Conservation (phyloP, 2,888 invertebrate genomes). For the Brenthis daphne region DNA sequence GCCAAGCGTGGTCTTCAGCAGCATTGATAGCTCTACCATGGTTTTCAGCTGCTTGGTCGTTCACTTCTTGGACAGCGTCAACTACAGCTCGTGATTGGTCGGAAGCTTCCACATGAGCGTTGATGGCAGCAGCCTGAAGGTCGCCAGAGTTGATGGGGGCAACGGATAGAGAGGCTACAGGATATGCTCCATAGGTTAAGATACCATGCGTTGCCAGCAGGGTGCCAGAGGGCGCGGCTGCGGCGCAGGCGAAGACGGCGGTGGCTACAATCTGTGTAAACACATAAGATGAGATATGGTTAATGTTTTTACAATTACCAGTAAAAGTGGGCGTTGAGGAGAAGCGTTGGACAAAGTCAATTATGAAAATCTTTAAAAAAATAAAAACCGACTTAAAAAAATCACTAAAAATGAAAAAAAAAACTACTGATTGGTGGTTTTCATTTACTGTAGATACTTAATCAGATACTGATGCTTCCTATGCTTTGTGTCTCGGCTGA, state of each 20-base stretch:
- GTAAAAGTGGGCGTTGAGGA: slow-evolving; percentile 32
- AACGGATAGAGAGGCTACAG: slow-evolving; percentile 50
- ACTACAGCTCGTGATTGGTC: slow-evolving; percentile 73
- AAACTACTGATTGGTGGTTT: no score
- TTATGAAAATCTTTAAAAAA: no score
- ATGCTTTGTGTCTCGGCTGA: no score
- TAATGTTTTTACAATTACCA: no score
- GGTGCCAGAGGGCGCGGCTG: slow-evolving; percentile 67
- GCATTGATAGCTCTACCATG: slow-evolving; percentile 76
- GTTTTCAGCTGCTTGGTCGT: slow-evolving; percentile 73
- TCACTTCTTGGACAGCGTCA: slow-evolving; percentile 67
- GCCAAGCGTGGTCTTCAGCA: slow-evolving; percentile 76
- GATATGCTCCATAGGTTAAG: slow-evolving; percentile 39
- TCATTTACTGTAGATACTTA: no score
- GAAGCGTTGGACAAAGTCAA: slow-evolving; percentile 31
- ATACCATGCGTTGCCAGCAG: slow-evolving; percentile 58
- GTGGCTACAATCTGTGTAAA: slow-evolving; percentile 78
- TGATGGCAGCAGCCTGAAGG: slow-evolving; percentile 58
- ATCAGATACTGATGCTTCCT: no score
- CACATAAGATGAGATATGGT: slow-evolving; percentile 41
- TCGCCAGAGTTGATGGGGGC: slow-evolving; percentile 74
- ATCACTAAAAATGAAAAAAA: no score
- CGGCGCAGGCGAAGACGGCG: slow-evolving; percentile 74
- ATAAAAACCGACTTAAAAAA: no score
- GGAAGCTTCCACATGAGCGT: slow-evolving; percentile 70